Conservation (phyloP, 2,113 vertebrate genomes). For the Platysternon megacephalum region DNA sequence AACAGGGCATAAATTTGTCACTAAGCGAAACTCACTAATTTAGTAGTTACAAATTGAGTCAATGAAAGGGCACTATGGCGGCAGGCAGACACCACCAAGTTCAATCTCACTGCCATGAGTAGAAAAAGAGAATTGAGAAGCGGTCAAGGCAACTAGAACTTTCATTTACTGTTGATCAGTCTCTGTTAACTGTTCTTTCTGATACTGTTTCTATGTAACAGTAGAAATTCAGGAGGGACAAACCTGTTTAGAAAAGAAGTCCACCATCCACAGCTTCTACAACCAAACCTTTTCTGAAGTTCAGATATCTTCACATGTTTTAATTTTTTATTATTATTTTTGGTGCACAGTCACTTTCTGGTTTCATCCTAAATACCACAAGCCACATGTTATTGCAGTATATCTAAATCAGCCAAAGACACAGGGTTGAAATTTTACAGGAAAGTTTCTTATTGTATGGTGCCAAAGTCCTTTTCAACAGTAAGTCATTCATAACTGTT, state of each 20-base stretch:
- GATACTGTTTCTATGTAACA: not conserved
- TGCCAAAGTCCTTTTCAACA: not conserved
- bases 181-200: not conserved
- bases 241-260: not conserved
- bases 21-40: not conserved
- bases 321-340: not conserved
- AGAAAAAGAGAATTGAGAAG: not conserved
- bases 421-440: not conserved
- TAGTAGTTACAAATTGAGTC: not conserved
- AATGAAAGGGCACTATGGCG: not conserved
- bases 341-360: not conserved
- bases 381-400: not conserved
- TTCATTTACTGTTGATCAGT: not conserved
- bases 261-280: not conserved
- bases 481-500: not conserved
- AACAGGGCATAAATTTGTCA: not conserved
- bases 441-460: constrained; percentile 8
- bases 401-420: constrained; percentile 7
- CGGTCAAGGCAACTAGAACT: not conserved
- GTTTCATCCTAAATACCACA: not conserved
- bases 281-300: not conserved
- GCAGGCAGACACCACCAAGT: not conserved
- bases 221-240: not conserved
- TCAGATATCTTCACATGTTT: not conserved
- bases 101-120: not conserved